Percentiles rank a stretch among this genome's conserved stretches.
phyloP scores from a whole-genome alignment of 2,888 invertebrate species.

The Cremastinae sp. region DNA sequence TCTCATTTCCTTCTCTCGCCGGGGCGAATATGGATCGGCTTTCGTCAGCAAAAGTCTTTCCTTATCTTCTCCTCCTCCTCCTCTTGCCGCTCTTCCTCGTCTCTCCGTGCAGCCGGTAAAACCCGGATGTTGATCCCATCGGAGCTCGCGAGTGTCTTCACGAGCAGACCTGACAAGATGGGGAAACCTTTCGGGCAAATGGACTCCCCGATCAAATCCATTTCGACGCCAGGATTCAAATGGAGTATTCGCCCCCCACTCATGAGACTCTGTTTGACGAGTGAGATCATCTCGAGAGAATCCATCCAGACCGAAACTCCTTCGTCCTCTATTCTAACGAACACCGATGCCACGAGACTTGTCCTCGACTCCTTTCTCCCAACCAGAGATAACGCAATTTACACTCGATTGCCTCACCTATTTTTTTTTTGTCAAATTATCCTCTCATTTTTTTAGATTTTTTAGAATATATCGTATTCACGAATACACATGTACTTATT shows the following conservation, averaged over 20 bases:
- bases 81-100: not conserved
- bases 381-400: too few relatives aligned
- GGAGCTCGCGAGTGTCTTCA: constrained; percentile 2
- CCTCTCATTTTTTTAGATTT: too few relatives aligned
- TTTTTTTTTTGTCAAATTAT: constrained; percentile 7
- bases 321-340: too few relatives aligned
- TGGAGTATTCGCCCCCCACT: not conserved
- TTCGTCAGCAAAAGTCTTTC: constrained; percentile 17
- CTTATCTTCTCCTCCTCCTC: not conserved
- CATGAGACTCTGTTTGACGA: not conserved
- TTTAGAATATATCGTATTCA: too few relatives aligned
- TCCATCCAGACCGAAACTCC: not conserved
- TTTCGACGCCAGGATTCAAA: constrained; percentile 8
- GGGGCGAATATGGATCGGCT: constrained; percentile 5
- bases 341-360: too few relatives aligned
- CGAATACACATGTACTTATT: too few relatives aligned
- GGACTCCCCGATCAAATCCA: constrained; percentile 22
- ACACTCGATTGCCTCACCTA: not conserved
- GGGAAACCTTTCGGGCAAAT: constrained; percentile 29
- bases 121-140: constrained; percentile 54
- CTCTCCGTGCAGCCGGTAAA: not conserved
- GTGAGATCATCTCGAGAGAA: constrained; percentile 9
- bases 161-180: constrained; percentile 24
- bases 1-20: not conserved
- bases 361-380: too few relatives aligned